Base-by-base conservation (phyloP, 2,888 invertebrate species). In the Trachelus troglodyta region DNA sequence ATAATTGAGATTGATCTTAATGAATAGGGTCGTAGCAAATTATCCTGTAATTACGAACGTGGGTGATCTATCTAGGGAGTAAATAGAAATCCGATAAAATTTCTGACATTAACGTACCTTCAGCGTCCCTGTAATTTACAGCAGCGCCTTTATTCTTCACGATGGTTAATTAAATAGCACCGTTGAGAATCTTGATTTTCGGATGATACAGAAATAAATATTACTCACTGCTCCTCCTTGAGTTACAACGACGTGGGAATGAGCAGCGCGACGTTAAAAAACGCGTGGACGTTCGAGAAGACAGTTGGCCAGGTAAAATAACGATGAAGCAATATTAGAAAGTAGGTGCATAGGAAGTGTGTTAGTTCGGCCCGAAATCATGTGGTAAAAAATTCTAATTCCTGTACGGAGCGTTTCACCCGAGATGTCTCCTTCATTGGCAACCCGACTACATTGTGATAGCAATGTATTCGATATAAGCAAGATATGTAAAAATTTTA, bases 311-410 rank as follows among this genome's bases (percentile, higher is more conserved):
- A 75, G 74, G 35, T 34, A 75, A 75, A 77, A 77, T 74, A 74
- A 77, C 75, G 75, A 73, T 79, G 79, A 79, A 77, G 79, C 79
- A 79, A 79, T 79, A 79, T 79, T 79, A 79, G 79, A 79, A 79
- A 79, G 79, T 79, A 69, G 75, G 56, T 73, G 73, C 69, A 74
- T 30, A 75, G 79, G 73, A 37, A 77, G 73, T 76, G 75, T 75
- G 75, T 37, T 34, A 35, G 31, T 37, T 35, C 40, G 31, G 30
- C 11, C 30, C 34, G 15, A 56, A 73, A 31, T 68, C 37, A 35
- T 35, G 33, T 34, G 34, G 37, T 69, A 75, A 71, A 71, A 71
- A 71, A 71, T 71, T 71, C 71, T 71, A 23, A 71, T 31, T 34
- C 31, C 33, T 31, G 33, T 12, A 71, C 71, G 4, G 71, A 34